Percentiles rank a stretch among this genome's conserved stretches.
phyloP scores from a whole-genome alignment of 2,113 vertebrate species.

The Panthera tigris region DNA sequence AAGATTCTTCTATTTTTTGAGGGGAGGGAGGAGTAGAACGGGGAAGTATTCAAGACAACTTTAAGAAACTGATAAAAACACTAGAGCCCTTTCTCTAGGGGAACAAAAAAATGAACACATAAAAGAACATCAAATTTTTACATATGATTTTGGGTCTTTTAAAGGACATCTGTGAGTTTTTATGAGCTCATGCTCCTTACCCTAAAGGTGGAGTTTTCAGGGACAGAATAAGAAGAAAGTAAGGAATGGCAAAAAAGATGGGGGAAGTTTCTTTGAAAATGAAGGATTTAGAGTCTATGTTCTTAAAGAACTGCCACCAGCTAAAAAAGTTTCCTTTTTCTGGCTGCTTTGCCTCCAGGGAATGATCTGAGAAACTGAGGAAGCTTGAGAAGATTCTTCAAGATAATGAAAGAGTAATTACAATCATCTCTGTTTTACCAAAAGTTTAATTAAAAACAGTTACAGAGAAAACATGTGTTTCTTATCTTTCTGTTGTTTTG shows the following conservation, averaged over 20 bases:
- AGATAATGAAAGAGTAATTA: constrained; percentile 47
- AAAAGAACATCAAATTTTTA: neutral
- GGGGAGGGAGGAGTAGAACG: fast-evolving
- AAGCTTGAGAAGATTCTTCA: neutral
- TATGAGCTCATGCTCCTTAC: neutral
- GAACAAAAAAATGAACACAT: neutral
- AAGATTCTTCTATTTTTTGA: neutral
- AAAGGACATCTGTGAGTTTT: neutral
- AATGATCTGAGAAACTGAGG: constrained; percentile 38
- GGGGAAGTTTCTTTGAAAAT: neutral
- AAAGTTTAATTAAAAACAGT: constrained; percentile 53
- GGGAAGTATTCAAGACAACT: neutral
- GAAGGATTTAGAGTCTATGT: neutral
- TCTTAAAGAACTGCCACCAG: neutral
- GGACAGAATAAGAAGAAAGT: neutral
- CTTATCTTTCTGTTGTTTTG: constrained; percentile 7
- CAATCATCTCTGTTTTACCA: neutral
- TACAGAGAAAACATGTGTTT: constrained; percentile 37
- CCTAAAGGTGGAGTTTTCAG: neutral
- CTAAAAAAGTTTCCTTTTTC: neutral
- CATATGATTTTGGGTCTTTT: neutral
- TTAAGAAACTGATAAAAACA: neutral
- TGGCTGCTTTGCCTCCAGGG: neutral
- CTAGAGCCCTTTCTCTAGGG: neutral
- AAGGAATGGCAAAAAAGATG: neutral